Percentiles rank a stretch among this genome's conserved stretches.
These are phyloP conservation scores for Zoroaster sp. DNA, from an alignment of 53 echinoderm and acorn worm species.

Conservation along the genomic window DNA sequence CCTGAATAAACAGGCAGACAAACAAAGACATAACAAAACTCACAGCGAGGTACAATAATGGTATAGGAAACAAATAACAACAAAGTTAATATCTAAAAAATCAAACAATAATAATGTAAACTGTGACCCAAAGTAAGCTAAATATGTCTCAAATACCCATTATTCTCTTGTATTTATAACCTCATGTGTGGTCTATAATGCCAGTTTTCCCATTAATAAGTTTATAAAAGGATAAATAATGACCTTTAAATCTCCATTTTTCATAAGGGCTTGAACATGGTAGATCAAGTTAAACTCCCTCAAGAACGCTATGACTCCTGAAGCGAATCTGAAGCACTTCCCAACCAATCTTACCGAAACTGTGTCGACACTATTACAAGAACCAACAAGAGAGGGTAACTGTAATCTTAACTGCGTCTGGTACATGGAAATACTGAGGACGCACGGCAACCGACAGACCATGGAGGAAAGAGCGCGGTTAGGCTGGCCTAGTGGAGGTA, in stretches of 20 bases:
- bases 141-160: neutral
- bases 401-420: neutral
- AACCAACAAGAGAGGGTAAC: neutral
- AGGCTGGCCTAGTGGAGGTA: too few species aligned
- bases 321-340: neutral
- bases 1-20: neutral
- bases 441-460: too few species aligned
- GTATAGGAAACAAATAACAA: too few species aligned
- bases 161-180: neutral
- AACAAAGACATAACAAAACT: too few species aligned
- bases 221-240: neutral
- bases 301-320: neutral
- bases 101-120: neutral
- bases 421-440: too few species aligned
- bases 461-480: too few species aligned
- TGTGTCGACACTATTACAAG: neutral
- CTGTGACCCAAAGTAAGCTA: neutral
- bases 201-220: neutral
- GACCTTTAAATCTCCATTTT: conserved; percentile 1
- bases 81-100: neutral
- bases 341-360: neutral
- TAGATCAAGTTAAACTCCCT: neutral
- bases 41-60: too few species aligned
- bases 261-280: neutral
- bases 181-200: neutral